Base-by-base conservation (phyloP, 1,140 invertebrate genomes). In the Akabosia matsudoensis region DNA sequence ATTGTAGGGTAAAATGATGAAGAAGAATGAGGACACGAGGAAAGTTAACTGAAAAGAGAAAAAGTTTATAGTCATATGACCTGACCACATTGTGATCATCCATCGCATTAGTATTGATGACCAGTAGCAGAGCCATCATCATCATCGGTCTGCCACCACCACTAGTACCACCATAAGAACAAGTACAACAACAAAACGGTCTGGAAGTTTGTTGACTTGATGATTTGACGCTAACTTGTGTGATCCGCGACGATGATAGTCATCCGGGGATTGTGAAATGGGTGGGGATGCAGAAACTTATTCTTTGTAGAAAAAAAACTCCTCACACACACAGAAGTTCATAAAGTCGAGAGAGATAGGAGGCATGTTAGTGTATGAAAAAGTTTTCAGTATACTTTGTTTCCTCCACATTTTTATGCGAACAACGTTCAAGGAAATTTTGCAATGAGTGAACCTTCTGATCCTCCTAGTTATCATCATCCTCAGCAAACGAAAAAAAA, bases 51-150 rank as follows among this genome's bases (percentile, higher is more conserved):
- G 13, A n/a, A n/a, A n/a, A n/a, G 14, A 10, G 61, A 31, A 67
- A 67, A 67, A 30, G 61, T 31, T 31, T 16, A 45, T 45, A 45
- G 28, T 61, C 7, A 30, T 67, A 13, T 67, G 61, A 28, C 30
- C 61, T 30, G 10, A 31, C 61, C 30, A 67, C 24, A 67, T n/a
- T n/a, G n/a, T n/a, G n/a, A n/a, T 4, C 61, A 16, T 28, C 61
- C 61, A 67, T 10, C 61, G 31, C 61, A 67, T 67, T 67, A 67
- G 61, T 67, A 67, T 67, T 67, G 61, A 67, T 67, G 61, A 67
- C 61, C 61, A 67, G 61, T 67, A 67, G 61, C 31, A 22, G 28
- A 30, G 7, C 13, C 24, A 61, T 7, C 7, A 45, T 18, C 37
- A 45, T 18, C 18, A 45, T 18, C 37, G 37, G n/a, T n/a, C 37